These are phyloP conservation scores for crab-eating macaque (Macaca fascicularis) DNA, from an alignment of 2,113 vertebrate species.

Conservation along the genomic window T2T-MFA8v1.1 NC_088375.1:115220001-115220500, in stretches of 20 bases:
- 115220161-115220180: background rate
- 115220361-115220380: slow-evolving; percentile 30
- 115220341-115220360: slow-evolving; percentile 16
- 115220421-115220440: background rate
- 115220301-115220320: background rate
- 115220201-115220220: background rate
- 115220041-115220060: background rate
- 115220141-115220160: background rate
- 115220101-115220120: background rate
- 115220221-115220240: background rate
- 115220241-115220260: background rate
- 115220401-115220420: background rate
- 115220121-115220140: background rate
- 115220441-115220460: background rate
- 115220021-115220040: background rate
- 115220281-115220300: background rate
- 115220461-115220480: background rate
- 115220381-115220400: slow-evolving; percentile 14
- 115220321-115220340: background rate
- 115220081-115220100: background rate
- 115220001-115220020: background rate
- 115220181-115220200: background rate
- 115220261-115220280: background rate
- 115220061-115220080: too few species aligned
- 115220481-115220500: background rate